These are phyloP conservation scores for Cybosia mesomella DNA, from an alignment of 2,888 invertebrate species.

Conservation along the genomic window DNA sequence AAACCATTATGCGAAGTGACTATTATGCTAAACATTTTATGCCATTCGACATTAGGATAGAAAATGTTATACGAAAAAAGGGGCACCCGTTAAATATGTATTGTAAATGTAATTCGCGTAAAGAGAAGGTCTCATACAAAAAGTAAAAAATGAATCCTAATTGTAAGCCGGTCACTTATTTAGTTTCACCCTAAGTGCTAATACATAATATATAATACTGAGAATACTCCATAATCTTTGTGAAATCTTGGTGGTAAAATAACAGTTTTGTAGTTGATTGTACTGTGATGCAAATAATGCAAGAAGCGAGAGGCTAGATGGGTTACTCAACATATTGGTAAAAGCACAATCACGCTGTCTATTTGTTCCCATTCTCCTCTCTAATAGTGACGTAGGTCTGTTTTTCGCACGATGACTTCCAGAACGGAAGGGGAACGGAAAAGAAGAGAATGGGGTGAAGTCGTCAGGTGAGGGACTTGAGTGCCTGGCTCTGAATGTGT, in stretches of 20 bases:
- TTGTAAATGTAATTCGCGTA: neutral
- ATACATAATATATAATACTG: neutral
- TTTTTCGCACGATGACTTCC: neutral
- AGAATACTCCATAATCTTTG: neutral
- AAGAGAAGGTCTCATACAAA: neutral
- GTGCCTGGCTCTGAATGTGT: neutral
- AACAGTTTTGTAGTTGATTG: neutral
- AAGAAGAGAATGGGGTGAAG: neutral
- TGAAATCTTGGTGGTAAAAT: neutral
- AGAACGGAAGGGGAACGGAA: neutral
- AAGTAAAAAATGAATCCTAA: neutral
- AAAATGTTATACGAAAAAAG: too few species aligned
- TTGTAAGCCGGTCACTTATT: neutral
- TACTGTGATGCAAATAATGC: neutral
- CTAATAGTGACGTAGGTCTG: neutral
- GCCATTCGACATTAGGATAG: too few species aligned
- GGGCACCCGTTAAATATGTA: neutral
- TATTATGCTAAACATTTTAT: too few species aligned
- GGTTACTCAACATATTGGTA: constrained; percentile 4
- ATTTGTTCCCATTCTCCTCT: neutral
- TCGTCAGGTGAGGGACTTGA: neutral
- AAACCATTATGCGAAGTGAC: too few species aligned
- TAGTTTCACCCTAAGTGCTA: constrained; percentile 3
- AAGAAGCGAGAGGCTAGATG: neutral
- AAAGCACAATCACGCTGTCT: neutral